Base-by-base conservation (phyloP, 1,140 invertebrate species). In the Chironomus tepperi region DNA sequence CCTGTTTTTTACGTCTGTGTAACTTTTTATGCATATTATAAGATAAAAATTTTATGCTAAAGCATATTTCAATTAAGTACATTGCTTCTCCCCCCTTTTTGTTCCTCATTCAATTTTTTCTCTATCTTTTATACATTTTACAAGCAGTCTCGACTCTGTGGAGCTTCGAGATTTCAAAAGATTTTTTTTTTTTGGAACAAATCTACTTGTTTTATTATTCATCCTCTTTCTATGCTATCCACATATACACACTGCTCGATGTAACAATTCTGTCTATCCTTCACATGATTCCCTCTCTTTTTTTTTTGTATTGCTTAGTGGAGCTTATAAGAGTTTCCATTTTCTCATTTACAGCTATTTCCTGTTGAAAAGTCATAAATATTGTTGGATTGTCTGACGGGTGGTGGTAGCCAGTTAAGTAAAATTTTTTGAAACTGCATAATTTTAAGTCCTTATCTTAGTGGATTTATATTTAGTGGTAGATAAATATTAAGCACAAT, bases 61-160 rank as follows among this genome's bases (percentile, higher is more conserved):
- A 70, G 65, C 65, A 70, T 70, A 70, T 70, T 70, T 70, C 65
- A 70, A 70, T 70, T 70, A 70, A 70, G 15, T 21, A 9, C 18
- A 18, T 19, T 57, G n/a, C 47, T 47, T 9, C 43, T 7, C 9
- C 43, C 43, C 15, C 10, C 3, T n/a, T 57, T 57, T 12, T n/a
- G 12, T 57, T 57, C 15, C 47, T 47, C 43, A 2, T 47, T n/a
- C n/a, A n/a, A n/a, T n/a, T 34, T 34, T 34, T 34, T 34, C 24
- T 34, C 24, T 34, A n/a, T n/a, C 24, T 34, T 34, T 34, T 34
- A 34, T 34, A 2, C 24, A 34, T 34, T 34, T 34, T 34, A 34
- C 24, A 34, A 34, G 24, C 24, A 34, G 24, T 34, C 24, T 34
- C 24, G 24, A 34, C 24, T 34, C 24, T 34, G 24, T 34, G 24